Evolutionary conservation across 2,888 invertebrate genomes (phyloP), one percentile per base, ranked within the genome.

Genomic region (Dexiosoma caninum): DNA sequence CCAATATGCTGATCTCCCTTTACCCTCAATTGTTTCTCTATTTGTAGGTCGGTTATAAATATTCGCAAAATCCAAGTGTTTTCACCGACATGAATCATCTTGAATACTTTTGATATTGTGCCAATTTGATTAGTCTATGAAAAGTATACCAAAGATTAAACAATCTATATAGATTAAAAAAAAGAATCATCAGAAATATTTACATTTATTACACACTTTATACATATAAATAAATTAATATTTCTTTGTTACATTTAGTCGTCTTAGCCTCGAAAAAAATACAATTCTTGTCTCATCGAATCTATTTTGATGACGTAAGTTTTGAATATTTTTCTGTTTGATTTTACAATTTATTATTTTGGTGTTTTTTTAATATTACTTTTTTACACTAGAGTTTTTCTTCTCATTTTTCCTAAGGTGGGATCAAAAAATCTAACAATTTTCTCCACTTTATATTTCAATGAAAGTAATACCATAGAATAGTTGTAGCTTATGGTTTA

Each of bases 1-100:
- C 99, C 98, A 90, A 99, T 96, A 91, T 98, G 98, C 88, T 97
- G 94, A 91, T 98, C 98, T 85, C 99, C 98, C 91, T 96, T 97
- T 86, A 98, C 98, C 85, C 98, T 94, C 88, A 98, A 93, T 77
- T 95, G 95, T 87, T 96, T 93, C 89, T 97, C 97, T 85, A 97
- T 94, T 90, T 95, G 94, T 87, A 97, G 92, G 91, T 98, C 97
- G 80, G 98, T 98, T 87, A 98, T 97, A 91, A 94, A 95, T 85
- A 98, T 95, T 86, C 95, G 94, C 89, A 98, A 94, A 91, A 97
- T 97, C 98, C 98, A 98, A 87, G 97, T 96, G 86, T 97, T 98
- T 90, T 98, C 98, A 82, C 96, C 96, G 85, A 97, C 94, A 82
- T 90, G 90, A 86, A 90, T 90, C 90, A 90, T 90, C 83, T 84